Percentiles rank a stretch among this genome's conserved stretches.
These are phyloP conservation scores for Tychaedon coryphoeus DNA, from an alignment of 2,113 vertebrate genomes.

Conservation along the genomic window DNA sequence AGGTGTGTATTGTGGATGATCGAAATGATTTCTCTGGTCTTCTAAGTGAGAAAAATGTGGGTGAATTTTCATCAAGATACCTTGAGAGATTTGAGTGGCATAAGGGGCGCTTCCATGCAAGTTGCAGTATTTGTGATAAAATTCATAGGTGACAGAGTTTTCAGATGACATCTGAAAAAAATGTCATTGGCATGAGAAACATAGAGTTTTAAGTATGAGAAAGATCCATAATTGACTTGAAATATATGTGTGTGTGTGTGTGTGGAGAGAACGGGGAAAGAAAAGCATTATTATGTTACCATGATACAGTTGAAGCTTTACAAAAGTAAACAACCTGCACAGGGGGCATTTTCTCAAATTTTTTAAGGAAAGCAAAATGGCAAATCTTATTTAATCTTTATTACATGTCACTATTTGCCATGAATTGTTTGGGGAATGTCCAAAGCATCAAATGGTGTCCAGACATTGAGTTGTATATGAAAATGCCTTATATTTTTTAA, in stretches of 20 bases:
- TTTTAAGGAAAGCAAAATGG: neutral
- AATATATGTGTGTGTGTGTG: accelerated
- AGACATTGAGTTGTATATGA: neutral
- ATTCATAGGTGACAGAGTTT: neutral
- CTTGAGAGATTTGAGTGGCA: neutral
- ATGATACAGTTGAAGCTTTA: neutral
- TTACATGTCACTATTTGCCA: neutral
- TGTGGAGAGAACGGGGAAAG: neutral
- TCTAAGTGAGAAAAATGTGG: neutral
- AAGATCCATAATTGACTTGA: neutral
- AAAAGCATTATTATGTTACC: neutral
- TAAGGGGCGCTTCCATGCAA: neutral
- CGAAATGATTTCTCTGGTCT: neutral
- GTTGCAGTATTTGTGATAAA: neutral
- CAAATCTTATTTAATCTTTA: neutral
- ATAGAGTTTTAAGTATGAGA: neutral
- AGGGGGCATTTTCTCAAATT: neutral
- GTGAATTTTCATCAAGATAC: neutral
- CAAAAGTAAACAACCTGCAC: neutral
- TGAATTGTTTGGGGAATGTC: neutral
- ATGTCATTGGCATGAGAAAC: neutral
- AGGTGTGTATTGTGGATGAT: neutral
- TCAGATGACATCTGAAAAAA: neutral
- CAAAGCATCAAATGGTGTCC: neutral
- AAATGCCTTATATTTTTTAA: neutral